A percentile compares a stretch with the other conserved stretches of the same genome.
Conservation (phyloP, 2,113 vertebrate genomes). For the Apteryx owenii region DNA sequence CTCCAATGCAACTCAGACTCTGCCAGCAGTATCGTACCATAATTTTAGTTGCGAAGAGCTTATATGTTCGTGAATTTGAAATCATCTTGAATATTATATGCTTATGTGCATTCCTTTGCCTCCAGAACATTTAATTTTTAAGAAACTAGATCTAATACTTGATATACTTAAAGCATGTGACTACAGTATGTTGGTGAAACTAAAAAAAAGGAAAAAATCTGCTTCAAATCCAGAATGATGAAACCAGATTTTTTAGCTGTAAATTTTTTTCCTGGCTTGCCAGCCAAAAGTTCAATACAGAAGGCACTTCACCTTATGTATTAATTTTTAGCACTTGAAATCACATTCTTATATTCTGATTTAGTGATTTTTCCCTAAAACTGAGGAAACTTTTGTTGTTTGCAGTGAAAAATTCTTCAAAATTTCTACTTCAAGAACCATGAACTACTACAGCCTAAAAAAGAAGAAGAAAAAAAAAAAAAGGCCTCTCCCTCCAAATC, state of each 20-base stretch:
- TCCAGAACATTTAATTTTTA: background rate
- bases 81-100: background rate
- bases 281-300: background rate
- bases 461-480: background rate
- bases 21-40: background rate
- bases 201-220: slow-evolving; percentile 11
- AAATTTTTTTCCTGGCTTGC: background rate
- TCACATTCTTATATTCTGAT: background rate
- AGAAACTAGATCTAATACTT: background rate
- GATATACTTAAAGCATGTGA: background rate
- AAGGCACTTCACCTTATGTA: background rate
- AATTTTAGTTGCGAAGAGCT: background rate
- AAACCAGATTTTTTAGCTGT: background rate
- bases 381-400: background rate
- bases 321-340: background rate
- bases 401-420: background rate
- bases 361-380: background rate
- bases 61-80: background rate
- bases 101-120: background rate
- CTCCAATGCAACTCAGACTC: background rate
- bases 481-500: background rate
- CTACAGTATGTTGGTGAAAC: background rate
- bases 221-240: background rate
- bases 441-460: background rate
- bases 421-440: background rate